Conservation (phyloP, 2,797 vertebrate genomes). For the Macropodus opercularis region DNA sequence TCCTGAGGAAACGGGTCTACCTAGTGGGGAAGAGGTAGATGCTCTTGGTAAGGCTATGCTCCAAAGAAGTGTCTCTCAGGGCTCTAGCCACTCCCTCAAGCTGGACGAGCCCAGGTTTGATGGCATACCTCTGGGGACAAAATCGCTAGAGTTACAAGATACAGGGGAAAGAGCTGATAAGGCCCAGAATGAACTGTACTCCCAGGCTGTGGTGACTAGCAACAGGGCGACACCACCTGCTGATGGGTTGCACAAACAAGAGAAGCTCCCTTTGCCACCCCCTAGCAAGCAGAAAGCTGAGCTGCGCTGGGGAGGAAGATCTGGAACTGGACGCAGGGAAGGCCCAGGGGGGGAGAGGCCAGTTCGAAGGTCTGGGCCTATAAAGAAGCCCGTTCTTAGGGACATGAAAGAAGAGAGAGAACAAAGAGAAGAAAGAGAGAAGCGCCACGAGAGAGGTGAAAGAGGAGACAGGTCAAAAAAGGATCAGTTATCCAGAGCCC, state of each 20-base stretch:
- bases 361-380: slow-evolving; percentile 92
- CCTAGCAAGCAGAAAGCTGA: slow-evolving; percentile 92
- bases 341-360: slow-evolving; percentile 88
- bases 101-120: slow-evolving; percentile 90
- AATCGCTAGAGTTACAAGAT: slow-evolving; percentile 86
- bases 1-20: slow-evolving; percentile 79
- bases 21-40: slow-evolving; percentile 84
- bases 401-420: slow-evolving; percentile 99
- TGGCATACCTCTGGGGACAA: slow-evolving; percentile 76
- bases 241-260: slow-evolving; percentile 88
- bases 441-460: slow-evolving; percentile 84
- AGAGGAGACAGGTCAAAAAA: slow-evolving; percentile 78
- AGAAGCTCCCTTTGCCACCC: slow-evolving; percentile 83
- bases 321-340: slow-evolving; percentile 87
- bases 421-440: slow-evolving; percentile 93
- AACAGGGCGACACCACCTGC: slow-evolving; percentile 79
- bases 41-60: slow-evolving; percentile 83
- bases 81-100: slow-evolving; percentile 89
- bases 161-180: slow-evolving; percentile 85
- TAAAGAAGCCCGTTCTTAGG: slow-evolving; percentile 96
- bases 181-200: slow-evolving; percentile 87
- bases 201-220: slow-evolving; percentile 76
- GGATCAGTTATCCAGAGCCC: slow-evolving; percentile 65
- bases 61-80: slow-evolving; percentile 92
- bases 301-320: slow-evolving; percentile 93